Conservation (phyloP, 1,140 invertebrate species). For the Eufriesea mexicana region DNA sequence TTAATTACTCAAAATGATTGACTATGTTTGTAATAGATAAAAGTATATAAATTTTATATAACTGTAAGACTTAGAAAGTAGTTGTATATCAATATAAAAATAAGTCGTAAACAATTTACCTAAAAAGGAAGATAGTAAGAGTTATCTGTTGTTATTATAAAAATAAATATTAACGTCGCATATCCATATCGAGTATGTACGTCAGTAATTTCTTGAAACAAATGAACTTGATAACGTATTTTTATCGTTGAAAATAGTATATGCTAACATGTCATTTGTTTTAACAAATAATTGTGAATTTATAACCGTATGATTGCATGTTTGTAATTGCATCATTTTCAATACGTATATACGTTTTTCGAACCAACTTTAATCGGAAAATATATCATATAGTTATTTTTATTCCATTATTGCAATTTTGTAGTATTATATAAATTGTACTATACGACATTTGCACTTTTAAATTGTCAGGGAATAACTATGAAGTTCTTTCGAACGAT, state of each 20-base stretch:
- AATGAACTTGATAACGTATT: neutral
- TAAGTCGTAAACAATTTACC: neutral
- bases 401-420: neutral
- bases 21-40: neutral
- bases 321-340: neutral
- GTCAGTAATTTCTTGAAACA: neutral
- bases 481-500: constrained; percentile 54
- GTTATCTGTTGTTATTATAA: neutral
- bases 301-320: neutral
- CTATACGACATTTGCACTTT: neutral
- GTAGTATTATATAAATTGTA: neutral
- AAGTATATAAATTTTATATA: neutral
- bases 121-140: neutral
- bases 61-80: neutral
- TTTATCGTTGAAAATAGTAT: neutral
- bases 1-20: too few relatives aligned
- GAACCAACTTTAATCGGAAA: neutral
- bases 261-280: neutral
- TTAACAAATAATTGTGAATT: neutral
- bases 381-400: neutral
- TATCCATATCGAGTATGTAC: neutral
- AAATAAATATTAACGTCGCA: neutral
- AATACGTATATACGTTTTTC: neutral
- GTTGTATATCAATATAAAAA: neutral
- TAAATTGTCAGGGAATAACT: neutral